Percentiles rank a stretch among this genome's conserved stretches.
These are phyloP conservation scores for Paramuricea clavata DNA, from an alignment of 92 coral and sea anemone species.

Conservation along the genomic window DNA sequence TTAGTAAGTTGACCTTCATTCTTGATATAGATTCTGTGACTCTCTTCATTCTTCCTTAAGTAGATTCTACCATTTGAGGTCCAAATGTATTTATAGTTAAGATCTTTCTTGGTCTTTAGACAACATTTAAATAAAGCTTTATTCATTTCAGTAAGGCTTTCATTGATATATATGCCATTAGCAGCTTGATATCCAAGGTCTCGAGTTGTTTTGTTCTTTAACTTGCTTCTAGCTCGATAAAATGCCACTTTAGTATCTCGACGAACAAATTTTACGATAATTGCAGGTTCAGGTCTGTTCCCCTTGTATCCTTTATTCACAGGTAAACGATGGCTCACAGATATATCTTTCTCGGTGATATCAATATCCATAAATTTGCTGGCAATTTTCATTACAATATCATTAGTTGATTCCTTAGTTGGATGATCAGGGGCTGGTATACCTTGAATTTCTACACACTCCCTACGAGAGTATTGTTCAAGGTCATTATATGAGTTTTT, in stretches of 20 bases:
- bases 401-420: not conserved
- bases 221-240: too few relatives aligned
- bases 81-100: not conserved
- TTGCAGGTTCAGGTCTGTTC: not conserved
- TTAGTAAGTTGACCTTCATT: too few relatives aligned
- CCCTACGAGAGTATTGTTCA: not conserved
- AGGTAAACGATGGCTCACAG: not conserved
- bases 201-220: too few relatives aligned
- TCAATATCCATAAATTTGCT: not conserved
- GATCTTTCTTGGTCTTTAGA: too few relatives aligned
- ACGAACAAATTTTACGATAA: not conserved
- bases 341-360: not conserved
- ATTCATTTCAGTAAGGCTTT: too few relatives aligned
- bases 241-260: too few relatives aligned
- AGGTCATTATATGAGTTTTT: not conserved
- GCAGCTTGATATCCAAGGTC: too few relatives aligned
- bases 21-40: too few relatives aligned
- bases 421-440: not conserved
- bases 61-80: not conserved
- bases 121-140: not conserved
- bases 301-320: not conserved
- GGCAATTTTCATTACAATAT: not conserved
- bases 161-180: too few relatives aligned
- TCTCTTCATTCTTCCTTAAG: too few relatives aligned
- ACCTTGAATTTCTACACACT: not conserved